These are phyloP conservation scores for Nemopilema nomurai DNA, from an alignment of 30 jellyfish, hydroid and myxozoan species.

Conservation along the genomic window DNA sequence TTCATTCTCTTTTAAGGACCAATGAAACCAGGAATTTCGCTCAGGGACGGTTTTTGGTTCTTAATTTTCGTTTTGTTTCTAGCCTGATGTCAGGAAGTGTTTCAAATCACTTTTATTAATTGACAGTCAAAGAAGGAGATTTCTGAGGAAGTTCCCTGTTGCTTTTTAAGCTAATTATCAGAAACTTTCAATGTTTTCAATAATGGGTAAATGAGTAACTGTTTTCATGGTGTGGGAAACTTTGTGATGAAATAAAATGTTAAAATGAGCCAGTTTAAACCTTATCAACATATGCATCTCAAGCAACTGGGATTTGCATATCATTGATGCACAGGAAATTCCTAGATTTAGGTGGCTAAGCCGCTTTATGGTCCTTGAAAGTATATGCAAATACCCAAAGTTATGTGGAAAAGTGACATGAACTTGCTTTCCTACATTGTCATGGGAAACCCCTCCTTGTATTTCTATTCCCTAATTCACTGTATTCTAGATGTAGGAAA, in stretches of 20 bases:
- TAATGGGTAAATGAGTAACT: neutral
- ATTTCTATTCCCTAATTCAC: too few relatives aligned
- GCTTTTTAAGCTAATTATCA: neutral
- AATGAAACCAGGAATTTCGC: neutral
- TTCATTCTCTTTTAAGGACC: neutral
- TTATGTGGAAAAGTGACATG: too few relatives aligned
- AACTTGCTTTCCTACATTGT: neutral
- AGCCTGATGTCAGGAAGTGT: neutral
- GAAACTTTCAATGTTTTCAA: neutral
- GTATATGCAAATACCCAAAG: neutral
- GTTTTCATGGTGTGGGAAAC: neutral
- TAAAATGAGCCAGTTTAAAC: neutral
- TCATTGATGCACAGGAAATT: constrained; percentile 10
- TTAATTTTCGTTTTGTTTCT: neutral
- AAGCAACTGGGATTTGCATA: constrained; percentile 22
- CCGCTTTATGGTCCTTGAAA: neutral
- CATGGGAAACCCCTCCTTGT: neutral
- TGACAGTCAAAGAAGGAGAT: neutral
- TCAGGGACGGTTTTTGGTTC: neutral
- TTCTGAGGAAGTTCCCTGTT: neutral
- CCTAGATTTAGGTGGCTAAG: constrained; percentile 4
- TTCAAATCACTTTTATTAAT: too few relatives aligned
- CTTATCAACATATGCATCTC: neutral
- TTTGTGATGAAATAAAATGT: neutral
- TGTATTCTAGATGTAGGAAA: too few relatives aligned